Conservation (phyloP, 35 echinoderm and acorn worm genomes). For the Strongylocentrotus purpuratus region DNA sequence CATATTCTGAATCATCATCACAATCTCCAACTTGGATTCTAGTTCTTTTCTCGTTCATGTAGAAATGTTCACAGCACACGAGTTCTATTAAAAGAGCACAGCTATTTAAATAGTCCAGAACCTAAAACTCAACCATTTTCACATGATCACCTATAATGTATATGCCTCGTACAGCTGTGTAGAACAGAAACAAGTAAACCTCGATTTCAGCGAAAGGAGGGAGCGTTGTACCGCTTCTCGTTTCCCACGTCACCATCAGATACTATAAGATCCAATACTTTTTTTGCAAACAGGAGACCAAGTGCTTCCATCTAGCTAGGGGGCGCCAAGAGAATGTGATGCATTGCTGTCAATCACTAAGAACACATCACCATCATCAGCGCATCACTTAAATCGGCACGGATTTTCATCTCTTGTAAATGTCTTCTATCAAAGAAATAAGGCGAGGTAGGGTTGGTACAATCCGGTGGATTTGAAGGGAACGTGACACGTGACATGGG, state of each 20-base stretch:
- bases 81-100: too few relatives aligned
- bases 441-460: not conserved
- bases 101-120: too few relatives aligned
- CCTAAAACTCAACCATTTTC: not conserved
- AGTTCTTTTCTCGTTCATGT: too few relatives aligned
- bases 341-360: not conserved
- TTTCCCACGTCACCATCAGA: not conserved
- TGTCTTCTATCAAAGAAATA: not conserved
- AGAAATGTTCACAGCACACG: too few relatives aligned
- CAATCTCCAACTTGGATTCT: too few relatives aligned
- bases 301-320: not conserved
- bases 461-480: not conserved
- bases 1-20: too few relatives aligned
- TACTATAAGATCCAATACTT: not conserved
- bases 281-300: not conserved
- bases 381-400: conserved; percentile 7
- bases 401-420: not conserved
- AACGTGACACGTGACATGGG: not conserved
- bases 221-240: not conserved
- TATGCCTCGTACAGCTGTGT: too few relatives aligned
- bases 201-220: not conserved
- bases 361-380: not conserved
- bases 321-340: not conserved
- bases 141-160: not conserved
- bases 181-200: too few relatives aligned